A percentile compares a stretch with the other conserved stretches of the same genome.
These are phyloP conservation scores for Polyergus mexicanus DNA, from an alignment of 1,140 invertebrate genomes.

Conservation along the genomic window DNA sequence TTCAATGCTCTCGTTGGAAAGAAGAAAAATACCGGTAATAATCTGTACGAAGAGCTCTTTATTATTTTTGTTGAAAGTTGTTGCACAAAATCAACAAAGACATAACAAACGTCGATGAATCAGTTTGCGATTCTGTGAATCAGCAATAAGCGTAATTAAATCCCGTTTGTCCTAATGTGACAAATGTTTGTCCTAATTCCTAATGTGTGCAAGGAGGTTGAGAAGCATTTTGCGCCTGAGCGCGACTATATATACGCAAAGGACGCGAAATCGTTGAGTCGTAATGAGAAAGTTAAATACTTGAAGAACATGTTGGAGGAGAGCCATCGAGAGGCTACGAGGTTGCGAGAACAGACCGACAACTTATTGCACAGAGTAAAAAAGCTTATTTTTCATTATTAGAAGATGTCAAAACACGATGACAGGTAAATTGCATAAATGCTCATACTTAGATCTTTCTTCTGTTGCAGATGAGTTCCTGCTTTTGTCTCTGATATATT, in stretches of 20 bases:
- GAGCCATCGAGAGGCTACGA: conserved; percentile 56
- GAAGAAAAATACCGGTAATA: background rate
- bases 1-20: background rate
- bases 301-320: conserved; percentile 65
- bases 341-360: conserved; percentile 47
- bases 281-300: conserved; percentile 36
- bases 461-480: background rate
- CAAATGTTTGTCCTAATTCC: conserved; percentile 56
- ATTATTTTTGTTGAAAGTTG: background rate
- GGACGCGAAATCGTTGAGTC: background rate
- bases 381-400: conserved; percentile 66
- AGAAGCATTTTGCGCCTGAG: conserved; percentile 70
- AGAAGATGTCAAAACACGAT: conserved; percentile 55
- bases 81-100: conserved; percentile 32
- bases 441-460: background rate
- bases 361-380: conserved; percentile 64
- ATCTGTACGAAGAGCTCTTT: conserved; percentile 3
- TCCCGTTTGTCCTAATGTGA: background rate
- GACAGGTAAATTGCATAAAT: conserved; percentile 23
- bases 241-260: conserved; percentile 1
- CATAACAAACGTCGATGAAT: conserved; percentile 1
- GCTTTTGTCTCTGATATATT: too few species aligned
- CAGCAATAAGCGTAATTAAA: conserved; percentile 1
- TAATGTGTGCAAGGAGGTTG: conserved; percentile 71
- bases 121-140: conserved; percentile 33